A percentile compares a stretch with the other conserved stretches of the same genome.
phyloP scores from a whole-genome alignment of 1,140 invertebrate species.

The Eumeta japonica region DNA sequence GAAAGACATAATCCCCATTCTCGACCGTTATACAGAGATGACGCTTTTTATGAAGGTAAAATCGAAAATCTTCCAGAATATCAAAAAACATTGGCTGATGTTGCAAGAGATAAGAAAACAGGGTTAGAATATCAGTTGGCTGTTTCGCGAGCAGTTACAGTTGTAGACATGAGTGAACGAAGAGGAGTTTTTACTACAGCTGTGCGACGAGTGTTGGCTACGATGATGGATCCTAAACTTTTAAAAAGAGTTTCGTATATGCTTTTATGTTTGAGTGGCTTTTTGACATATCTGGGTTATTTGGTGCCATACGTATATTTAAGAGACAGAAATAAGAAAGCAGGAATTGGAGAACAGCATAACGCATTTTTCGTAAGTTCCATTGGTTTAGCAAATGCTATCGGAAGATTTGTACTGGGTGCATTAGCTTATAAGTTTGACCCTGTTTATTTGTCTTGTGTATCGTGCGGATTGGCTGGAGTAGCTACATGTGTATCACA shows the following conservation, averaged over 20 bases:
- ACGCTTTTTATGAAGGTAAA: slow-evolving; percentile 82
- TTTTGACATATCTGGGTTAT: slow-evolving; percentile 34
- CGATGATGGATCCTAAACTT: slow-evolving; percentile 45
- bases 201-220: slow-evolving; percentile 40
- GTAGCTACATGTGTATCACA: slow-evolving; percentile 26
- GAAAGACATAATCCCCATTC: slow-evolving; percentile 47
- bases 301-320: slow-evolving; percentile 42
- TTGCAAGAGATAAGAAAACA: slow-evolving; percentile 25
- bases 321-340: slow-evolving; percentile 24
- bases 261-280: slow-evolving; percentile 30
- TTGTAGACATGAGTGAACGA: slow-evolving; percentile 34
- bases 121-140: slow-evolving; percentile 49
- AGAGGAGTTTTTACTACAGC: slow-evolving; percentile 42
- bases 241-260: slow-evolving; percentile 33
- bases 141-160: slow-evolving; percentile 38
- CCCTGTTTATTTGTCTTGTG: slow-evolving; percentile 23
- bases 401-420: slow-evolving; percentile 33
- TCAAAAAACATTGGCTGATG: slow-evolving; percentile 57
- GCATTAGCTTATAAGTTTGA: slow-evolving; percentile 30
- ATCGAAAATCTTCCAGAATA: slow-evolving; percentile 74
- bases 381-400: slow-evolving; percentile 33
- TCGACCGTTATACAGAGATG: slow-evolving; percentile 78
- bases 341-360: slow-evolving; percentile 23
- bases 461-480: slow-evolving; percentile 22
- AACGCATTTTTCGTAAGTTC: slow-evolving; percentile 34